A percentile compares a stretch with the other conserved stretches of the same genome.
Evolutionary conservation across 2,113 vertebrate genomes (phyloP).

Genomic region (Crotophaga sulcirostris): DNA sequence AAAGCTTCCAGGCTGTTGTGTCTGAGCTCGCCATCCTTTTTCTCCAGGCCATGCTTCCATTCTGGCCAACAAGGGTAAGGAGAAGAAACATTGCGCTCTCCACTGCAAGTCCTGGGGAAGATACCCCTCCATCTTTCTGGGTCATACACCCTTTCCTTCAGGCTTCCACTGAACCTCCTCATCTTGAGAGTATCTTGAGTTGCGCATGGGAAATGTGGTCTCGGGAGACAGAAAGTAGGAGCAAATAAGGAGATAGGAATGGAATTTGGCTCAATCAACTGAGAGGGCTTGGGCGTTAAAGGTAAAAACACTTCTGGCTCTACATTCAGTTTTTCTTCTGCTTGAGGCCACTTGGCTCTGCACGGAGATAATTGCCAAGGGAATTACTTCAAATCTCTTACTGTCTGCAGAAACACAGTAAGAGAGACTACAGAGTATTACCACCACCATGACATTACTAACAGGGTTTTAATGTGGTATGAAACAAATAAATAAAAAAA

Average conservation of each 20-base stretch:
- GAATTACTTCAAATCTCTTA: constrained; percentile 8
- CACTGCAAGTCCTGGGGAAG: too few species aligned
- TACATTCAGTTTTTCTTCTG: background rate
- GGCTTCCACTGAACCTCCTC: background rate
- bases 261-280: background rate
- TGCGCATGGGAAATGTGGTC: accelerated
- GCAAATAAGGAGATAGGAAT: background rate
- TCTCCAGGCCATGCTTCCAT: background rate
- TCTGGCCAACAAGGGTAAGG: accelerated
- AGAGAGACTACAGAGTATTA: background rate
- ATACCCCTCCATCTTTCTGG: background rate
- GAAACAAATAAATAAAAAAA: background rate
- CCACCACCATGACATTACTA: background rate
- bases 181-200: background rate
- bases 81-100: background rate
- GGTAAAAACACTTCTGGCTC: background rate
- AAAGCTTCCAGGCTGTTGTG: background rate
- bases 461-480: constrained; percentile 30
- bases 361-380: background rate
- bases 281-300: background rate
- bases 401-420: constrained; percentile 1
- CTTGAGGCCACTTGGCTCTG: constrained; percentile 25
- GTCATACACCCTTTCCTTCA: background rate
- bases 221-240: background rate
- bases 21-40: background rate